phyloP scores from a whole-genome alignment of 2,797 vertebrate genomes.

The Karalla daura region DNA sequence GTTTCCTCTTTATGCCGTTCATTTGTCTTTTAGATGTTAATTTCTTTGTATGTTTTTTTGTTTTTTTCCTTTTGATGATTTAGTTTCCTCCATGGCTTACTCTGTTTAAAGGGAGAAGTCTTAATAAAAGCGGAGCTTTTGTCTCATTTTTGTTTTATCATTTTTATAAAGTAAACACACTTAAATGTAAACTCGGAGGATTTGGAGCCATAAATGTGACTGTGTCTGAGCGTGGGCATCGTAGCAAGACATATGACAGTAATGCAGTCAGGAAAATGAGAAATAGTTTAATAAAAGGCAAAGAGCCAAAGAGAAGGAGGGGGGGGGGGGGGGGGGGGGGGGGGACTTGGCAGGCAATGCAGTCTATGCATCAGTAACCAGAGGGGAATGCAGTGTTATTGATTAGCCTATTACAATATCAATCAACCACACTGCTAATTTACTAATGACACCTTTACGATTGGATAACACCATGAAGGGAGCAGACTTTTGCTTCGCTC shows the following conservation, averaged over 20 bases:
- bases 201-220: conserved; percentile 14
- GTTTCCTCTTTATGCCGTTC: conserved; percentile 26
- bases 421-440: conserved; percentile 68
- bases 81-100: neutral
- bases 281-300: conserved; percentile 61
- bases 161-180: conserved; percentile 45
- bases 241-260: conserved; percentile 38
- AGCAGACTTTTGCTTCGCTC: conserved; percentile 1
- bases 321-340: conserved; percentile 16
- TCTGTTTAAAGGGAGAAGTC: neutral
- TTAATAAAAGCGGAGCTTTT: conserved; percentile 5
- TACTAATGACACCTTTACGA: conserved; percentile 68
- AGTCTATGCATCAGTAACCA: conserved; percentile 53
- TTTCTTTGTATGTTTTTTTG: neutral
- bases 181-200: conserved; percentile 22
- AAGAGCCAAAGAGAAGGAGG: conserved; percentile 1
- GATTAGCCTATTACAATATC: conserved; percentile 61
- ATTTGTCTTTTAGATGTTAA: conserved; percentile 5
- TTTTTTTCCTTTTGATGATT: neutral
- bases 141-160: conserved; percentile 32
- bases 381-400: conserved; percentile 60
- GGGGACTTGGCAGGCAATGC: conserved; percentile 45
- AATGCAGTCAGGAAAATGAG: conserved; percentile 65
- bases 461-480: conserved; percentile 6
- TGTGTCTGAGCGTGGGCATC: conserved; percentile 24